Base-by-base conservation (phyloP, 2,113 vertebrate species). In the Micronycteris hirsuta region DNA sequence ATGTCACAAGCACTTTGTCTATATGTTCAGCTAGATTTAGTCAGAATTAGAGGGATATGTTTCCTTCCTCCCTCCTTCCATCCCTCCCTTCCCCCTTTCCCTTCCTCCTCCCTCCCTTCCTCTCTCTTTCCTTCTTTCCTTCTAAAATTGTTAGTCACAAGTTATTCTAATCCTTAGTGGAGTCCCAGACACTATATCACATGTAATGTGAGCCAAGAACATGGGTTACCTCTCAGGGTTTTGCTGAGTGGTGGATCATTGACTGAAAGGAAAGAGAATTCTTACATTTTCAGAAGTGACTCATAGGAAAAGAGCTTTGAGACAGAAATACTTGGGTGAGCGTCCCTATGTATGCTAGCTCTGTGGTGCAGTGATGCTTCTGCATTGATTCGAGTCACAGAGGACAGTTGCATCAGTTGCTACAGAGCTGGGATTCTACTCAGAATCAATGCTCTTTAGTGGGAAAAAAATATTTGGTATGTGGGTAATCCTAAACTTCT, bases 1-100 rank as follows among this genome's bases (percentile, higher is more conserved):
- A 24, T 6, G 1, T 52, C 38, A 47, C 5, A 86, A 11, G 19
- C 43, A 9, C 63, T 87, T 70, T 47, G 33, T 67, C 43, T 22
- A 0, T 71, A 17, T 28, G 4, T n/a, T 49, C n/a, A 87, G 33
- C 13, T 65, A 6, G 15, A 22, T 73, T 67, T 24, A 49, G 28
- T 65, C 22, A 52, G 10, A 3, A 5, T 33, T 89, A 2, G 4
- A 63, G 0, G 16, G 3, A 0, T 71, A 10, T 31, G 16, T 31
- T 74, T 68, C 16, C n/a, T 24, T 56, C 13, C 28, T 31, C 8
- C 0, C 0, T 22, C 0, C 0, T 11, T 36, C 5, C 1, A n/a
- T 22, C 6, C 49, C 15, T 4, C 63, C 33, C 13, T 8, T 61
- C 26, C 58, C 58, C 22, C 11, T 8, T 61, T 28, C 11, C 5